These are phyloP conservation scores for Corbicula japonica DNA, from an alignment of 2,888 invertebrate species.

Conservation along the genomic window DNA sequence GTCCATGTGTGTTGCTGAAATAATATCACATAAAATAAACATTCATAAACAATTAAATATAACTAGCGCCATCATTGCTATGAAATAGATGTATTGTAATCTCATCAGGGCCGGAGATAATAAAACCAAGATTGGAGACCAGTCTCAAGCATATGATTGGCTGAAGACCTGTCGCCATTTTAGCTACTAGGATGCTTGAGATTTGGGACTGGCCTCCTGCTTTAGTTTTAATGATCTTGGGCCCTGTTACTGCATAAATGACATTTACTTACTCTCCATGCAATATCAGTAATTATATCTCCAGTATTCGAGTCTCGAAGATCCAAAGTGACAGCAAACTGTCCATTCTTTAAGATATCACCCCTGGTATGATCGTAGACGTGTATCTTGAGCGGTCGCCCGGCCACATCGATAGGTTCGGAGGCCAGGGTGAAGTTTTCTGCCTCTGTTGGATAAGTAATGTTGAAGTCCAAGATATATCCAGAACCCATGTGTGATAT, in stretches of 20 bases:
- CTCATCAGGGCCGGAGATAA: no score
- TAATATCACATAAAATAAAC: not conserved
- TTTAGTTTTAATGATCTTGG: no score
- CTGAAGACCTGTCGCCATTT: no score
- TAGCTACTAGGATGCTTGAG: no score
- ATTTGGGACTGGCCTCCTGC: no score
- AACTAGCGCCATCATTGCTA: no score
- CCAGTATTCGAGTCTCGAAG: conserved; percentile 59
- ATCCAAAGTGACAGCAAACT: conserved; percentile 54
- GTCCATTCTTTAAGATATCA: conserved; percentile 51
- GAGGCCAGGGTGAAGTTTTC: conserved; percentile 65
- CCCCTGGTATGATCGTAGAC: conserved; percentile 39
- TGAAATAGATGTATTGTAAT: no score
- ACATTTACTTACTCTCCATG: conserved; percentile 63
- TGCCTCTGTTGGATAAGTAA: conserved; percentile 69
- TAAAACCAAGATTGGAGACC: no score
- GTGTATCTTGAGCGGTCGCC: conserved; percentile 56
- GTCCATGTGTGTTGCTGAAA: conserved; percentile 74
- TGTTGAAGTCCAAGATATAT: conserved; percentile 74
- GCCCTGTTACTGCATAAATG: no score
- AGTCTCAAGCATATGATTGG: no score
- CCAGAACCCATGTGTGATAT: conserved; percentile 76
- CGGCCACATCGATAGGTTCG: conserved; percentile 57
- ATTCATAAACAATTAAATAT: not conserved
- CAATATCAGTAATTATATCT: conserved; percentile 61